Percentiles rank a stretch among this genome's conserved stretches.
Evolutionary conservation across 2,888 invertebrate species (phyloP).

Genomic region (Polyommatus icarus): DNA sequence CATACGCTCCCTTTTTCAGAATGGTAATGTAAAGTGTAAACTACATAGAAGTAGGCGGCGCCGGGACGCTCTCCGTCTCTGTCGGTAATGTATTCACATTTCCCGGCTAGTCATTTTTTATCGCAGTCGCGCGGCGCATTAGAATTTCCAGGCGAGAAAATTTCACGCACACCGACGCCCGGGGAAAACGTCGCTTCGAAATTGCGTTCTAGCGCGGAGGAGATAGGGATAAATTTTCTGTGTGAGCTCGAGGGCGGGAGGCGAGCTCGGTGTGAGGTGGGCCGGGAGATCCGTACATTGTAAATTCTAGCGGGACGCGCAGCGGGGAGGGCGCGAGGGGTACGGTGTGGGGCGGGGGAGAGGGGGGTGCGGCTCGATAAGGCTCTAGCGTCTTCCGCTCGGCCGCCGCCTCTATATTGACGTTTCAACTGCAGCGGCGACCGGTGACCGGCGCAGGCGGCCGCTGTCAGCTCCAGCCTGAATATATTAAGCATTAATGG

Average conservation of each 20-base stretch:
- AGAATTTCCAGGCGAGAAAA: slow-evolving; percentile 80
- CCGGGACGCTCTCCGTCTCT: slow-evolving; percentile 61
- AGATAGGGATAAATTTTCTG: slow-evolving; percentile 31
- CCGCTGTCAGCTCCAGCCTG: slow-evolving; percentile 31
- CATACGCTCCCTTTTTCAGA: slow-evolving; percentile 63
- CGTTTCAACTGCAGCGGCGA: slow-evolving; percentile 40
- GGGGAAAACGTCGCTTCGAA: slow-evolving; percentile 37
- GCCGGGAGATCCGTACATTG: slow-evolving; percentile 58
- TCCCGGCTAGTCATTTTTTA: slow-evolving; percentile 78
- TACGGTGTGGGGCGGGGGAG: slow-evolving; percentile 38
- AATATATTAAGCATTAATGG: slow-evolving; percentile 22
- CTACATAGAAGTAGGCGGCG: slow-evolving; percentile 56
- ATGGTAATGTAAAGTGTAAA: slow-evolving; percentile 71
- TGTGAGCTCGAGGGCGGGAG: slow-evolving; percentile 38
- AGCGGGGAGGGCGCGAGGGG: slow-evolving; percentile 41
- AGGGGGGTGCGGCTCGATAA: slow-evolving; percentile 52
- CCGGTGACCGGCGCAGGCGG: slow-evolving; percentile 33
- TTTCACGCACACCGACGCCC: slow-evolving; percentile 63
- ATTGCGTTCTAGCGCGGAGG: slow-evolving; percentile 37
- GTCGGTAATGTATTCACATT: slow-evolving; percentile 75
- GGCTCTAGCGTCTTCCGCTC: slow-evolving; percentile 48
- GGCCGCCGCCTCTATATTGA: slow-evolving; percentile 46
- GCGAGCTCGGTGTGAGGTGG: slow-evolving; percentile 48
- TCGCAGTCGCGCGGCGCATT: slow-evolving; percentile 79
- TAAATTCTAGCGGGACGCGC: slow-evolving; percentile 64